These are phyloP conservation scores for Mellilla xanthometata DNA, from an alignment of 2,888 invertebrate species.

Conservation along the genomic window DNA sequence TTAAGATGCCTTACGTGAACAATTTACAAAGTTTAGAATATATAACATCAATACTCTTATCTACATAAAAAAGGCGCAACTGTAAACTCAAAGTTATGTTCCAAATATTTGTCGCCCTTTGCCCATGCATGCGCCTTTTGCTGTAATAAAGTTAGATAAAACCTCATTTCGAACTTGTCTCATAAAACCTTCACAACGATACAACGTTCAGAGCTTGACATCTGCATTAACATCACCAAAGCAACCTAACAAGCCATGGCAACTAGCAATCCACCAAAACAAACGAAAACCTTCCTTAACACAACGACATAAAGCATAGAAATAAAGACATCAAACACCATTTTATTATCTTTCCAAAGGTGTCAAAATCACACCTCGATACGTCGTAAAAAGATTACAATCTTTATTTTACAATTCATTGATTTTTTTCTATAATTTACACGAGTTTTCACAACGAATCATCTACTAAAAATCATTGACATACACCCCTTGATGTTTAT, in stretches of 20 bases:
- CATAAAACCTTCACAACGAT: background rate
- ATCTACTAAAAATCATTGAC: no score
- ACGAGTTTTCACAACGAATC: no score
- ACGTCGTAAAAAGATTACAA: background rate
- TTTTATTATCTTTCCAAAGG: background rate
- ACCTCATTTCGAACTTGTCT: background rate
- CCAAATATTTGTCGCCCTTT: no score
- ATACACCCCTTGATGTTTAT: no score
- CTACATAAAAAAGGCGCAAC: no score
- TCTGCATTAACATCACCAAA: background rate
- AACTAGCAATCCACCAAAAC: constrained; percentile 4
- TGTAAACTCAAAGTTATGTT: no score
- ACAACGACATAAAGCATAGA: background rate
- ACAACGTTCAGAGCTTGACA: background rate
- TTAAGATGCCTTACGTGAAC: no score
- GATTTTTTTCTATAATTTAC: background rate
- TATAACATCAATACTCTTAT: no score
- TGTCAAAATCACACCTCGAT: background rate
- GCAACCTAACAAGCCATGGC: constrained; percentile 12
- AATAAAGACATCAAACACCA: background rate
- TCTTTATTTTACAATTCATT: background rate
- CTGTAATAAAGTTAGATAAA: no score
- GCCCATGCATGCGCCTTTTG: no score
- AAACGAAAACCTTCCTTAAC: constrained; percentile 19
- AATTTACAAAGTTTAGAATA: no score